Evolutionary conservation across 2,888 invertebrate genomes (phyloP), one percentile per base, ranked within the genome.

Genomic region (Merodon equestris): DNA sequence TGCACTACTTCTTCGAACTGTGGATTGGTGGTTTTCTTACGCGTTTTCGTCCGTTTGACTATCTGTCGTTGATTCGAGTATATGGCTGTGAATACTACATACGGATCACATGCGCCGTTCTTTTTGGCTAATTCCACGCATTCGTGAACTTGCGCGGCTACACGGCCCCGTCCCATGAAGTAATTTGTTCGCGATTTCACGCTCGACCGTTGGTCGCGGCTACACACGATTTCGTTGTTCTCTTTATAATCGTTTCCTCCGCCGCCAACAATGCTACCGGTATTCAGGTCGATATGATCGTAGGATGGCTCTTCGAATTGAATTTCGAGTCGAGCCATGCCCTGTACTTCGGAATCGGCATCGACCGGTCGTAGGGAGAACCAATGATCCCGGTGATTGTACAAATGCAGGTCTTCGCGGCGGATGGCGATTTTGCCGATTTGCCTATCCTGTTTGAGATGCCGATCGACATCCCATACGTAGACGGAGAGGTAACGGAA

Each of bases 371-470:
- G 91, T 88, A 96, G 89, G 58, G 95, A 93, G 88, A 97, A 97
- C 97, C 97, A 97, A 87, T 96, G 95, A 88, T 97, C 97, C 86
- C 95, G 96, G 87, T 95, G 95, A 89, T 96, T 95, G 89, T 96
- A 96, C 82, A 93, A 92, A 84, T 95, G 93, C 83, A 97, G 90
- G 85, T 97, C 96, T 87, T 96, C 96, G 79, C 95, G 92, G 87
- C 95, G 94, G 87, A 97, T 94, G 64, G 96, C 95, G 82, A 97
- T 96, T 88, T 95, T 95, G 36, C 90, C 90, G 71, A 90, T 88
- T 7, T 88, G 86, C 67, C 95, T 95, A 88, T 96, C 95, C 87
- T 95, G 95, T 87, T 95, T 95, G 88, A 94, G 91, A 85, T 94
- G 94, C 82, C 94, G 91, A 89, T 96, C 96, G 83, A 95, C 91